phyloP scores from a whole-genome alignment of 2,888 invertebrate species.

The Polyommatus icarus region DNA sequence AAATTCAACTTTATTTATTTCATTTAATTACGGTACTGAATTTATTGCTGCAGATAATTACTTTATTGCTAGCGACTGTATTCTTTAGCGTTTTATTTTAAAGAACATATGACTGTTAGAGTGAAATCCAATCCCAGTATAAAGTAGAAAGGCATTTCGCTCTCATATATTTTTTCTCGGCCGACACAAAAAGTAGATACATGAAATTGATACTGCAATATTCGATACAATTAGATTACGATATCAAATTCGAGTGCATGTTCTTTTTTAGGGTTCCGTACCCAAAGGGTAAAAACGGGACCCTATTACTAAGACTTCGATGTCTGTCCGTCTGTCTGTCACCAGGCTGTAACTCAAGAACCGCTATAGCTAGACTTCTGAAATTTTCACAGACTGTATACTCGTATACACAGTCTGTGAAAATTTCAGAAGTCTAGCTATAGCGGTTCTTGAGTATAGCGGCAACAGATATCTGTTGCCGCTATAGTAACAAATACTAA shows the following conservation, averaged over 20 bases:
- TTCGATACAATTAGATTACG: conserved; percentile 14
- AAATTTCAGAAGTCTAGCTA: too few relatives aligned
- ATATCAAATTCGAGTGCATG: conserved; percentile 14
- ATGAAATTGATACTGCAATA: conserved; percentile 14
- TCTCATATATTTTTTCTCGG: not conserved
- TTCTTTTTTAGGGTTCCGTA: too few relatives aligned
- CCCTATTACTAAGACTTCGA: too few relatives aligned
- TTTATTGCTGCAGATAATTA: conserved; percentile 29
- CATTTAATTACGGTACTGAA: conserved; percentile 21
- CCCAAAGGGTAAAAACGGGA: too few relatives aligned
- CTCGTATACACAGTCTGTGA: too few relatives aligned
- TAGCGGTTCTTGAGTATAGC: too few relatives aligned
- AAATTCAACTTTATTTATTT: conserved; percentile 30
- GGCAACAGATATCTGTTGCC: too few relatives aligned
- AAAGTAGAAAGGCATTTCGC: not conserved
- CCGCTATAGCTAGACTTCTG: too few relatives aligned
- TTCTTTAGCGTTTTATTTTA: conserved; percentile 26
- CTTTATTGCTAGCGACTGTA: conserved; percentile 28
- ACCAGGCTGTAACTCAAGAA: too few relatives aligned
- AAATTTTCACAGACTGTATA: too few relatives aligned
- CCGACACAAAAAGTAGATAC: conserved; percentile 8
- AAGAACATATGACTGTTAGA: conserved; percentile 25
- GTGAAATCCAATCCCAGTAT: not conserved
- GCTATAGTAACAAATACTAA: too few relatives aligned
- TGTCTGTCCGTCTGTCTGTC: too few relatives aligned